Conservation (phyloP, 2,888 invertebrate species). For the Coelogynopora nodosa region DNA sequence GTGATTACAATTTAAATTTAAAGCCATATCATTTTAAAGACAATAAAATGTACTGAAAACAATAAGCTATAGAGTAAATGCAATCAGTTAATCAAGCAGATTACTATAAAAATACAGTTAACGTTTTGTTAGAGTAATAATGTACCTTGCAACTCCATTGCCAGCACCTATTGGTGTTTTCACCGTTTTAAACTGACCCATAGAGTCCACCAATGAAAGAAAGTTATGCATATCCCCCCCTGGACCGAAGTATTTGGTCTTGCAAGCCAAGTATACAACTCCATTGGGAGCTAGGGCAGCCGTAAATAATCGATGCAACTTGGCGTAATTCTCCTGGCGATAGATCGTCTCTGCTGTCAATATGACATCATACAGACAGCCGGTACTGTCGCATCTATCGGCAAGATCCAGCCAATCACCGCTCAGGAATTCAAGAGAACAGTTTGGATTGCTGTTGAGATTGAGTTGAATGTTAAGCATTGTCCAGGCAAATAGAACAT, state of each 20-base stretch:
- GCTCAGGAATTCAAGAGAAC: constrained; percentile 63
- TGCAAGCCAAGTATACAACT: constrained; percentile 76
- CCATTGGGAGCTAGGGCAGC: constrained; percentile 68
- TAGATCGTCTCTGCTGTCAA: constrained; percentile 86
- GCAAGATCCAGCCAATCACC: constrained; percentile 73
- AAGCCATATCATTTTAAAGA: no score
- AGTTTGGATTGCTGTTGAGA: constrained; percentile 49
- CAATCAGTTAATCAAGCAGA: no score
- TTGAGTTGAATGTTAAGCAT: constrained; percentile 76
- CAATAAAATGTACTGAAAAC: no score
- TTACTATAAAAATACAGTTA: no score
- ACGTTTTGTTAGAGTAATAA: background rate
- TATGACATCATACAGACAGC: constrained; percentile 71
- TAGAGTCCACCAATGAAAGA: background rate
- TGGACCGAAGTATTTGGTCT: constrained; percentile 88
- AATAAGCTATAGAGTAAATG: no score
- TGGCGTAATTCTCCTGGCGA: constrained; percentile 74
- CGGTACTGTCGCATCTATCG: background rate
- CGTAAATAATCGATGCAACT: constrained; percentile 71
- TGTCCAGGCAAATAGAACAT: constrained; percentile 76
- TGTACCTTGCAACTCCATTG: background rate
- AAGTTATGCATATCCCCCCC: constrained; percentile 67
- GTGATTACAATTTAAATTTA: no score
- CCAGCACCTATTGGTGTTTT: background rate
- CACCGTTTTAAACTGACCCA: background rate